Evolutionary conservation across 2,888 invertebrate species (phyloP), one percentile per base, ranked within the genome.

Genomic region (Tipula unca): DNA sequence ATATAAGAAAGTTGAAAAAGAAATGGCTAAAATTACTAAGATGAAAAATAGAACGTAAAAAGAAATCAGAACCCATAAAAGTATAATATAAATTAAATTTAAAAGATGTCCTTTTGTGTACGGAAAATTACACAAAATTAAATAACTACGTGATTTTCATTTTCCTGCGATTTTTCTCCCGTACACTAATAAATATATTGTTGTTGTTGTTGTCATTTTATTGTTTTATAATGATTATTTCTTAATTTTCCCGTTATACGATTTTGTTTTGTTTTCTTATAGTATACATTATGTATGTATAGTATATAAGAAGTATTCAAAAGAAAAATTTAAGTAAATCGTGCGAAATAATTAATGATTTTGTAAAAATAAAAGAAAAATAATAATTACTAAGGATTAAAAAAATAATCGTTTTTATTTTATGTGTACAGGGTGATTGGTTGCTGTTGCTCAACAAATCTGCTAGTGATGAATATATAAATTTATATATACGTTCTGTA

Each of bases 301-400:
- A 35, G 39, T 39, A 48, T n/a, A 48, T 48, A 69, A 25, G 25
- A 69, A 69, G 25, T 32, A 32, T 69, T 69, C 14, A 69, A 69
- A 25, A 8, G 69, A 69, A 69, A 13, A 69, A 25, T 69, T 10
- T 69, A 69, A 69, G 69, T 69, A 69, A 69, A 69, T 69, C 69
- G 69, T 69, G 69, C 69, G 69, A 69, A 69, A 69, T 25, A 69
- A 69, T 69, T 69, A 69, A 69, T 69, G 69, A 69, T 69, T 69
- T 69, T 69, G 20, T 8, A 13, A 69, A 10, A 39, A 39, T 13
- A 39, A 39, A 39, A 39, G 6, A 39, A 39, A 10, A 69, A 69
- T 69, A 25, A 69, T 69, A 25, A 69, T 69, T 69, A 69, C 25
- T 20, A 3, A 10, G 69, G 69, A 25, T 69, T 69, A 69, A 25